phyloP scores from a whole-genome alignment of 1,140 invertebrate genomes.

The Manduca sexta region DNA sequence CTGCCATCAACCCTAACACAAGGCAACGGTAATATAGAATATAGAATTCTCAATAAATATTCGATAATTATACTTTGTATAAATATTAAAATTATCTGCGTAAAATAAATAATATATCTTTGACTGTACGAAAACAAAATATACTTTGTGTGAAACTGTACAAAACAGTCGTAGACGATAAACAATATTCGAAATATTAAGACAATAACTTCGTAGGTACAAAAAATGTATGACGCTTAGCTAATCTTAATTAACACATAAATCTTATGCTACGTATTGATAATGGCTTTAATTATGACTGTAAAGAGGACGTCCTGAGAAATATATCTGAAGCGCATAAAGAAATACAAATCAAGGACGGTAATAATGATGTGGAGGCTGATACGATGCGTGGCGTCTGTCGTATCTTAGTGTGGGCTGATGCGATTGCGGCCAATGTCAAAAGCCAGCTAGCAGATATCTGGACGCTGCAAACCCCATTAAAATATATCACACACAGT shows the following conservation, averaged over 20 bases:
- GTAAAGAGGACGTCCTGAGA: slow-evolving; percentile 39
- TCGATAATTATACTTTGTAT: slow-evolving; percentile 37
- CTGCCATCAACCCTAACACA: slow-evolving; percentile 42
- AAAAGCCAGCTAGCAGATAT: slow-evolving; percentile 74
- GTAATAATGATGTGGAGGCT: slow-evolving; percentile 55
- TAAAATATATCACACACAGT: slow-evolving; percentile 61
- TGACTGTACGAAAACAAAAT: slow-evolving; percentile 63
- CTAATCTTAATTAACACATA: slow-evolving; percentile 54
- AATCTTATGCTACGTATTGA: slow-evolving; percentile 51
- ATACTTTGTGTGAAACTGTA: slow-evolving; percentile 58
- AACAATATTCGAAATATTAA: slow-evolving; percentile 40
- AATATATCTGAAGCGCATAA: slow-evolving; percentile 2
- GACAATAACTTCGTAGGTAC: slow-evolving; percentile 62
- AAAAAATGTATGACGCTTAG: slow-evolving; percentile 51
- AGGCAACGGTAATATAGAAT: slow-evolving; percentile 39
- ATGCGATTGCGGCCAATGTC: slow-evolving; percentile 66
- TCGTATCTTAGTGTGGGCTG: slow-evolving; percentile 68
- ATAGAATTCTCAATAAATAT: slow-evolving; percentile 48
- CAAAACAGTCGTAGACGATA: slow-evolving; percentile 48
- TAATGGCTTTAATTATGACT: slow-evolving; percentile 63
- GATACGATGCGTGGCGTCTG: slow-evolving; percentile 59
- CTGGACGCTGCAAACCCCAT: slow-evolving; percentile 73
- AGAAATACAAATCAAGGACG: slow-evolving; percentile 40
- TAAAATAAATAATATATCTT: slow-evolving; percentile 66
- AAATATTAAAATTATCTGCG: slow-evolving; percentile 59